A percentile compares a stretch with the other conserved stretches of the same genome.
phyloP scores from a whole-genome alignment of 2,113 vertebrate genomes.

The Pachycephala philippinensis region DNA sequence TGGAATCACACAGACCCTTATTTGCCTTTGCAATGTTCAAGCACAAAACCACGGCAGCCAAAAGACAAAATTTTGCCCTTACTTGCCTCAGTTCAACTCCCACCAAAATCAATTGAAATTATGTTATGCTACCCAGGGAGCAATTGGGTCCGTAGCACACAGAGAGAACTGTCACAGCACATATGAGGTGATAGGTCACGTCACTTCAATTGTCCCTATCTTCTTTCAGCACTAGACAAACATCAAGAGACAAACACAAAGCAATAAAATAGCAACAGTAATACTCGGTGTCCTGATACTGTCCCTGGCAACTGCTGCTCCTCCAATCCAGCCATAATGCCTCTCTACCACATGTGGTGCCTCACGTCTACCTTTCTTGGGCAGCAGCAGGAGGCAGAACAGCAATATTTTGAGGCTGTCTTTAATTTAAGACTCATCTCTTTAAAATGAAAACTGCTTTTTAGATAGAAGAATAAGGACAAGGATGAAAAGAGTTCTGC shows the following conservation, averaged over 20 bases:
- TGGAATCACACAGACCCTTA: slow-evolving; percentile 19
- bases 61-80: slow-evolving; percentile 49
- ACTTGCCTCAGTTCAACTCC: background rate
- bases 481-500: background rate
- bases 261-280: background rate
- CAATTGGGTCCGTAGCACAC: background rate
- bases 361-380: slow-evolving; percentile 5
- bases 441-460: background rate
- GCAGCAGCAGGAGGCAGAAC: slow-evolving; percentile 26
- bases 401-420: background rate
- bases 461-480: background rate
- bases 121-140: slow-evolving; percentile 1
- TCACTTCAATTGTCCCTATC: slow-evolving; percentile 41
- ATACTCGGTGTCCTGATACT: background rate
- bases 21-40: slow-evolving; percentile 42
- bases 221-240: slow-evolving; percentile 34
- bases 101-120: slow-evolving; percentile 42
- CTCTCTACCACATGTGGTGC: slow-evolving; percentile 28
- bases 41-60: background rate
- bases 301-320: background rate
- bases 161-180: background rate
- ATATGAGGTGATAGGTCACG: slow-evolving; percentile 12
- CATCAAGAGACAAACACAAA: slow-evolving; percentile 40
- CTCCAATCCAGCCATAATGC: background rate
- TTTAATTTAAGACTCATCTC: background rate